Evolutionary conservation across 2,113 vertebrate genomes (phyloP).

Genomic region (Embiotoca jacksoni): DNA sequence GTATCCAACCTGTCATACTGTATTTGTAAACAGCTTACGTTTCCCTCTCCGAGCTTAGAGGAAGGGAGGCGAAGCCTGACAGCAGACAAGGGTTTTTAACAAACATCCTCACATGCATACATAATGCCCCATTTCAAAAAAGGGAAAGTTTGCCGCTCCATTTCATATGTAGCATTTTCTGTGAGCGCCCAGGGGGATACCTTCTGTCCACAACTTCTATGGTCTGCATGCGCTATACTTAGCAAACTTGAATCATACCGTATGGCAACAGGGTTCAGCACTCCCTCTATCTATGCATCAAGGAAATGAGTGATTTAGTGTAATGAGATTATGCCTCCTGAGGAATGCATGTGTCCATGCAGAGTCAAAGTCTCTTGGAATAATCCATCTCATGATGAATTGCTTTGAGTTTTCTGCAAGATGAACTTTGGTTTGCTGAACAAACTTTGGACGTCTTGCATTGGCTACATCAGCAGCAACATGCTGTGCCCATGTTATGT

Average conservation of each 20-base stretch:
- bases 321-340: constrained; percentile 67
- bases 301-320: constrained; percentile 69
- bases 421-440: constrained; percentile 62
- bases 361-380: constrained; percentile 61
- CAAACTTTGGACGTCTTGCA: constrained; percentile 58
- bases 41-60: constrained; percentile 77
- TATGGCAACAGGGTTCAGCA: constrained; percentile 52
- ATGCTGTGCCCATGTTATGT: constrained; percentile 56
- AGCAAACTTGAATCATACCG: constrained; percentile 50
- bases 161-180: constrained; percentile 72
- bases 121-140: constrained; percentile 76
- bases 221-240: constrained; percentile 63
- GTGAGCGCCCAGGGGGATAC: constrained; percentile 61
- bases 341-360: constrained; percentile 58
- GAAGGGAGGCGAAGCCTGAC: constrained; percentile 76
- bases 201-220: constrained; percentile 68
- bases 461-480: constrained; percentile 62
- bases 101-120: constrained; percentile 80
- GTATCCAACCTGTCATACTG: constrained; percentile 85
- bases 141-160: constrained; percentile 68
- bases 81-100: constrained; percentile 78
- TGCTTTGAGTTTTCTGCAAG: constrained; percentile 44
- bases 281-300: constrained; percentile 55
- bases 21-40: constrained; percentile 86
- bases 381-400: constrained; percentile 74